Evolutionary conservation across 1,140 invertebrate genomes (phyloP), one percentile per base, ranked within the genome.

Genomic region (Drosophila saltans): DNA sequence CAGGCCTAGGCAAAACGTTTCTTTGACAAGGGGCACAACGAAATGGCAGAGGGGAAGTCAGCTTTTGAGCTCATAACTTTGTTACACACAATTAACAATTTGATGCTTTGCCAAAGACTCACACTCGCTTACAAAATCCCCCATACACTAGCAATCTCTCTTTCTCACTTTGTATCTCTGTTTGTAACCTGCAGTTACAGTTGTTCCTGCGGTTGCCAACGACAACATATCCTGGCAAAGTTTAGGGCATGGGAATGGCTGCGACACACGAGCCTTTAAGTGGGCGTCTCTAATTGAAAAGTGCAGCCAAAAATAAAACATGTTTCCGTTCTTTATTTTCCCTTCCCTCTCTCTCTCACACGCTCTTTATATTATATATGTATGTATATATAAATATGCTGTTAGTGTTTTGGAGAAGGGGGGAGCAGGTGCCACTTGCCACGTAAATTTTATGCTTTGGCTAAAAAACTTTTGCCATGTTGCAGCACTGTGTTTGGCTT

Each of bases 61-160:
- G 30, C 56, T 80, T 52, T 69, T 59, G 62, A 63, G 72, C 82
- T 81, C 82, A 86, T 86, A 86, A 86, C 72, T 81, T 86, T 80
- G 82, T 86, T 88, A 80, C 80, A 88, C 77, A 82, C 83, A 86
- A 86, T 88, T 82, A 86, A 82, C 70, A 82, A 88, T 80, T 86
- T 78, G 76, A 88, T 74, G 76, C 83, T 65, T 60, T 82, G 83
- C 83, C 83, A 86, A 82, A 52, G 45, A 26, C 45, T 52, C 45
- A 52, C 45, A 52, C 45, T 52, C 45, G 45, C 24, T 52, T 52
- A 2, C 24, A 9, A 21, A 26, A 2, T 52, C 45, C 45, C 21
- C 8, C 2, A 59, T 52, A 30, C 45, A 24, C 9, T 39, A 5
- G 36, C 26, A 59, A 30, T n/a, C 24, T 26, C 10, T 16, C n/a